Percentiles rank a stretch among this genome's conserved stretches.
phyloP scores from a whole-genome alignment of 2,113 vertebrate genomes.

The Origma solitaria region DNA sequence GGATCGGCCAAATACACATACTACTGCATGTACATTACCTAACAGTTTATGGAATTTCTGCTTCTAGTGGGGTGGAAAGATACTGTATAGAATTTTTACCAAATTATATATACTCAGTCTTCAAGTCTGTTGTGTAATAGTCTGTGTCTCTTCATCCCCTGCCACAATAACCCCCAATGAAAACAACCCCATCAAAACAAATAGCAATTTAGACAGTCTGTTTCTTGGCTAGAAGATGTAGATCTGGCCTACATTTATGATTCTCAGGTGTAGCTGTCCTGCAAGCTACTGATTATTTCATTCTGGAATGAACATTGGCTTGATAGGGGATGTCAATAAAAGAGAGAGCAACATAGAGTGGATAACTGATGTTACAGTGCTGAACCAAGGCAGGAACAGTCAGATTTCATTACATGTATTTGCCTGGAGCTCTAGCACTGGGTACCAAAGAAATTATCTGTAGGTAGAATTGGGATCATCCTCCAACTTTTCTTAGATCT shows the following conservation, averaged over 20 bases:
- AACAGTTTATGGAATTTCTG: background rate
- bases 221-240: background rate
- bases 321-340: background rate
- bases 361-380: background rate
- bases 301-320: background rate
- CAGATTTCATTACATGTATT: background rate
- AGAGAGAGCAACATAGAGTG: background rate
- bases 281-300: background rate
- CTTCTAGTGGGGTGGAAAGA: background rate
- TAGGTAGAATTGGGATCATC: background rate
- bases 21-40: background rate
- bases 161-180: fast-evolving
- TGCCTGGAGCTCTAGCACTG: background rate
- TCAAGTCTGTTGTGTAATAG: background rate
- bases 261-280: background rate
- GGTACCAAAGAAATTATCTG: background rate
- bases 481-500: background rate
- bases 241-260: background rate
- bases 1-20: background rate
- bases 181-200: background rate
- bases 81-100: background rate
- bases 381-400: background rate
- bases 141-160: background rate
- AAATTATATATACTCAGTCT: background rate
- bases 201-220: background rate